Evolutionary conservation across 2,888 invertebrate genomes (phyloP).

Genomic region (Rhopalosiphum nymphaeae): DNA sequence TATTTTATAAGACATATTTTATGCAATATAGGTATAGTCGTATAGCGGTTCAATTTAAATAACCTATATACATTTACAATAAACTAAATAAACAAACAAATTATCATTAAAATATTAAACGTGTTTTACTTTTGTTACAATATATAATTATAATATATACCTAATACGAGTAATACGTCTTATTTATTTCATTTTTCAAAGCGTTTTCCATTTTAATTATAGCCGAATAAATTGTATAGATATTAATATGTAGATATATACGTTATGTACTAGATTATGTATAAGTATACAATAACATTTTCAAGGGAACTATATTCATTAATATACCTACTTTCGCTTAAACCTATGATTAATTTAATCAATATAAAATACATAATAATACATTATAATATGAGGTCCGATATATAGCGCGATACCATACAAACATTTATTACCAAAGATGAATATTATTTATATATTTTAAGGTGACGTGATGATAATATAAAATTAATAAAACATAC

Average conservation of each 20-base stretch:
- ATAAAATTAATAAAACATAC: not conserved
- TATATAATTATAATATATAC: too few species aligned
- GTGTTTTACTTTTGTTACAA: too few species aligned
- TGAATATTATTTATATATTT: not conserved
- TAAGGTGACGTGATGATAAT: not conserved
- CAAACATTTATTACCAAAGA: not conserved
- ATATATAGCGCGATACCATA: not conserved
- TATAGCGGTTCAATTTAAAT: too few species aligned
- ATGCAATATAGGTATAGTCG: too few species aligned
- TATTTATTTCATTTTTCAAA: not conserved
- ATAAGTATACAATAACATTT: not conserved
- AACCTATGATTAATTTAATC: not conserved
- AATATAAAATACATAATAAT: not conserved
- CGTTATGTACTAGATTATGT: too few species aligned
- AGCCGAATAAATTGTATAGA: not conserved
- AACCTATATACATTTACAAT: too few species aligned
- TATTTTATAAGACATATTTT: too few species aligned
- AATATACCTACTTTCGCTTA: not conserved
- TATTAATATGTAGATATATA: not conserved
- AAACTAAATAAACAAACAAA: too few species aligned
- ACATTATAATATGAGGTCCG: not conserved
- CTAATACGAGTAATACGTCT: not conserved
- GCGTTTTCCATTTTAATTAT: not conserved
- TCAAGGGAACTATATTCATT: not conserved
- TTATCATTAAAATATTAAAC: too few species aligned